Conservation (phyloP, 2,888 invertebrate genomes). For the Himalopsyche anomala region DNA sequence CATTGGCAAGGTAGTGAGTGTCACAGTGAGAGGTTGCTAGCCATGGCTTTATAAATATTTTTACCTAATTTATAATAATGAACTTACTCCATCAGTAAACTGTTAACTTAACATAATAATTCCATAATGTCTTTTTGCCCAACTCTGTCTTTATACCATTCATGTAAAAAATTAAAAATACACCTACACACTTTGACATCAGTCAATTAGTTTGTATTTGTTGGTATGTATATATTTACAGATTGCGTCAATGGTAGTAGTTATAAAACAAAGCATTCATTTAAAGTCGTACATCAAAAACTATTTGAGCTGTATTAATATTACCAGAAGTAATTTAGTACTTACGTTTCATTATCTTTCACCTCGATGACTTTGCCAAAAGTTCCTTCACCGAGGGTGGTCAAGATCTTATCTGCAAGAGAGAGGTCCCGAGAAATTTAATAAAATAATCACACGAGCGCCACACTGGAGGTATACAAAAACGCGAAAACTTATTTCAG, state of each 20-base stretch:
- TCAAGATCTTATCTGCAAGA: conserved; percentile 98
- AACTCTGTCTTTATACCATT: too few species aligned
- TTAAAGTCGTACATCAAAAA: neutral
- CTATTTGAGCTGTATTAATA: neutral
- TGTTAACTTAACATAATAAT: too few species aligned
- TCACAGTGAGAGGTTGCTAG: too few species aligned
- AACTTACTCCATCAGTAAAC: too few species aligned
- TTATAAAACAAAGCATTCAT: too few species aligned
- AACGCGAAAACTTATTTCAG: neutral
- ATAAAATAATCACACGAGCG: conserved; percentile 32
- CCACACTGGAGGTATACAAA: conserved; percentile 6
- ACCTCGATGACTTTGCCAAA: conserved; percentile 99
- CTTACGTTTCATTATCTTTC: conserved; percentile 96
- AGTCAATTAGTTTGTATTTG: too few species aligned
- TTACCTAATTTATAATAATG: neutral
- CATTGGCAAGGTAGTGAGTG: too few species aligned
- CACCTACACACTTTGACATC: too few species aligned
- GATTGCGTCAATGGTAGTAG: too few species aligned
- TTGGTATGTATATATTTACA: too few species aligned
- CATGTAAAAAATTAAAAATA: too few species aligned
- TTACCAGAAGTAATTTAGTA: conserved; percentile 67
- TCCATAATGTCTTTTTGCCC: too few species aligned
- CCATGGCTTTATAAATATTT: neutral
- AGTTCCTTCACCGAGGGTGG: conserved; percentile 99
- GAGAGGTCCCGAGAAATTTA: conserved; percentile 74